Conservation (phyloP, 2,888 invertebrate genomes). For the Drosophila longiperda region DNA sequence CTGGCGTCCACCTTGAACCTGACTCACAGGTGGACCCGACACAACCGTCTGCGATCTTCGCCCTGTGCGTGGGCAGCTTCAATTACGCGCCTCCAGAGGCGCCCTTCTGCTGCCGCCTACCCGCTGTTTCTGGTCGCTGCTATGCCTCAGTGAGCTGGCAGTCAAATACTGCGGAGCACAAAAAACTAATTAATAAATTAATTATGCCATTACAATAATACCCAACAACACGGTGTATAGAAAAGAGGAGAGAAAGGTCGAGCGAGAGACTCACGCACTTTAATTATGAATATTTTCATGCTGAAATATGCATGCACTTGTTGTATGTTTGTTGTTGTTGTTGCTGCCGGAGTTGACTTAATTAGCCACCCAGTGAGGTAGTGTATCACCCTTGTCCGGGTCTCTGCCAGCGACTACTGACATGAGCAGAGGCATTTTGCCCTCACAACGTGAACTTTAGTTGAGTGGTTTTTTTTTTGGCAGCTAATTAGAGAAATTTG, state of each 20-base stretch:
- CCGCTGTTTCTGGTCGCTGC: constrained; percentile 61
- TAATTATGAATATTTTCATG: constrained; percentile 79
- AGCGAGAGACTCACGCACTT: constrained; percentile 65
- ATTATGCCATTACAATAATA: constrained; percentile 79
- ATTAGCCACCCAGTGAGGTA: constrained; percentile 70
- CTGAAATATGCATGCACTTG: constrained; percentile 73
- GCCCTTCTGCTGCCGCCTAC: constrained; percentile 6
- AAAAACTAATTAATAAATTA: constrained; percentile 81
- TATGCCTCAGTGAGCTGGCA: constrained; percentile 58
- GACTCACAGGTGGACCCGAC: constrained; percentile 9
- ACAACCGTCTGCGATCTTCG: background rate
- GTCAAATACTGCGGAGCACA: constrained; percentile 32
- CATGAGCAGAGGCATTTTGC: constrained; percentile 41
- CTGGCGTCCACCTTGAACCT: constrained; percentile 62
- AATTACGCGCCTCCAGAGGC: constrained; percentile 60
- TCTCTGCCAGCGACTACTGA: constrained; percentile 15
- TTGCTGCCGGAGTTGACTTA: constrained; percentile 75
- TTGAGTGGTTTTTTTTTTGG: constrained; percentile 62
- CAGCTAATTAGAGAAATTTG: constrained; percentile 69
- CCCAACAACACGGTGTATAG: constrained; percentile 19
- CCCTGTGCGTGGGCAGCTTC: constrained; percentile 73
- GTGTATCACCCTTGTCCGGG: constrained; percentile 30
- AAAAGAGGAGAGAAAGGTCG: background rate
- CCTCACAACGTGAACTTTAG: constrained; percentile 31
- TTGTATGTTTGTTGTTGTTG: constrained; percentile 33